Conservation (phyloP, 2,113 vertebrate species). For the Ageneiosus marmoratus region DNA sequence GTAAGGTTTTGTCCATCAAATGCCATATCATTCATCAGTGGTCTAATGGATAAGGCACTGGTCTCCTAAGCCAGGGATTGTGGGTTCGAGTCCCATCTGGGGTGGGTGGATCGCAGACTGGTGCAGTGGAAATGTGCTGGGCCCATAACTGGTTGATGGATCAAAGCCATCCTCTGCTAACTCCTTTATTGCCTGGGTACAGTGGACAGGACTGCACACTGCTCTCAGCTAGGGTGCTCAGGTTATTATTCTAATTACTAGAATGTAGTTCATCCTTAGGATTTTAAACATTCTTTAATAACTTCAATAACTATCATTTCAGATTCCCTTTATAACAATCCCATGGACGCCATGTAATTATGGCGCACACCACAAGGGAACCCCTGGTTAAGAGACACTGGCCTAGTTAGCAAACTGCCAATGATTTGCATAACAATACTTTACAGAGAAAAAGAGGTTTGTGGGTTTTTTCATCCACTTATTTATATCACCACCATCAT, state of each 20-base stretch:
- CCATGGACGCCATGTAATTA: not conserved
- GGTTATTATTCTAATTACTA: no score
- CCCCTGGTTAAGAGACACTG: not conserved
- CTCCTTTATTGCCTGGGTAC: no score
- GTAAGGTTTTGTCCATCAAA: no score
- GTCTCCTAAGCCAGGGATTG: conserved; percentile 63
- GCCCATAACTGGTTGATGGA: no score
- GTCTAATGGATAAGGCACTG: conserved; percentile 83
- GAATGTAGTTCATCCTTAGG: no score
- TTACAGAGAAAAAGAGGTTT: not conserved
- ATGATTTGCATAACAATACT: not conserved
- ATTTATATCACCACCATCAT: not conserved
- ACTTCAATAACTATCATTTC: no score
- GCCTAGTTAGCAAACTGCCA: not conserved
- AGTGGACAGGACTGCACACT: no score
- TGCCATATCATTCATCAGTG: conserved; percentile 70
- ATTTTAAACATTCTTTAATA: no score
- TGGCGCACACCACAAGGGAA: not conserved
- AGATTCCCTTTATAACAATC: not conserved
- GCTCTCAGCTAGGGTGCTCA: no score
- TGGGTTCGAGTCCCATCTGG: conserved; percentile 61
- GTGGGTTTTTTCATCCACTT: not conserved
- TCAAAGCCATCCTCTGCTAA: no score
- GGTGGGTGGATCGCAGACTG: conserved; percentile 52
- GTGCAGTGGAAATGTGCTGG: conserved; percentile 66